Base-by-base conservation (phyloP, 1,140 invertebrate species). In the Meteorus sp. region DNA sequence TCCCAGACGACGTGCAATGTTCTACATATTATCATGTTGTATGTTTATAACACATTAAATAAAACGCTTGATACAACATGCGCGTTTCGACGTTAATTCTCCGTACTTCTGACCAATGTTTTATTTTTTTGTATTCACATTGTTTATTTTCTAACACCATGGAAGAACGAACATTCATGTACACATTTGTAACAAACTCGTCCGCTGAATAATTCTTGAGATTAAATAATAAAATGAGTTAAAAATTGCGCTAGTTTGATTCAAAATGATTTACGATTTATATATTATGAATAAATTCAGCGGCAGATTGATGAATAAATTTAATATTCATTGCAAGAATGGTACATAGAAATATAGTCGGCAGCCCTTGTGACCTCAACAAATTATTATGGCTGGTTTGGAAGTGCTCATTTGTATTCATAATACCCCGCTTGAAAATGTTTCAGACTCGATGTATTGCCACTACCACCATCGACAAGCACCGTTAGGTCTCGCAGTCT, bases 331-430 rank as follows among this genome's bases (percentile, higher is more conserved):
- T 13, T 39, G 35, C 8, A 13, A 8, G 35, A 39, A 15, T 9
- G 17, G 17, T 27, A 11, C 9, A 7, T 27, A 8, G 19, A 22
- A 27, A n/a, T 1, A 47, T 19, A 15, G 41, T 9, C 9, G 27
- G n/a, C 1, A 23, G 44, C 25, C 44, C 35, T 9, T 29, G 3
- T 44, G 41, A 44, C 41, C 41, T 22, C 11, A 6, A n/a, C 35
- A 15, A 23, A 47, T 27, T 47, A 11, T 27, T 47, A 27, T 47
- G 44, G 17, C 11, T 23, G 3, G 7, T 29, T 5, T 1, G n/a
- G 5, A 11, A 3, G 8, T 2, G 44, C 44, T 47, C 44, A 47
- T 47, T 47, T 47, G 44, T 47, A 47, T 47, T 47, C 44, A 47
- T 47, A 47, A 13, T 47, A 23, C 2, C 3, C 3, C 19, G 1